Percentiles rank a stretch among this genome's conserved stretches.
These are phyloP conservation scores for Calephelis virginiensis DNA, from an alignment of 1,140 invertebrate species.

Conservation along the genomic window DNA sequence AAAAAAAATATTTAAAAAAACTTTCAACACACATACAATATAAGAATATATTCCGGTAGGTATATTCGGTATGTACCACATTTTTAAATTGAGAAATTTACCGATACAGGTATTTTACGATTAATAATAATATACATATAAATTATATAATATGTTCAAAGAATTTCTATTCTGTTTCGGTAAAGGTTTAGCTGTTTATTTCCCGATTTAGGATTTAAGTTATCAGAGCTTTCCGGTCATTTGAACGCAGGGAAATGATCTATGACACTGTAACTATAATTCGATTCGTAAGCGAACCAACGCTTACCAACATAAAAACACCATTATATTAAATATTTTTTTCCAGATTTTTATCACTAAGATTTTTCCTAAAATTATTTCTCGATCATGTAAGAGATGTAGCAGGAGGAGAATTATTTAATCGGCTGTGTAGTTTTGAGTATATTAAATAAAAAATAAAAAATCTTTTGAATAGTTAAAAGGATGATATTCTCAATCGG, in stretches of 20 bases:
- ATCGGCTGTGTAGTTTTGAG: too few relatives aligned
- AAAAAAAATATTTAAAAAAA: too few relatives aligned
- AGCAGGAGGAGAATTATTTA: neutral
- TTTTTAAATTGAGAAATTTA: too few relatives aligned
- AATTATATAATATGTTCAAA: neutral
- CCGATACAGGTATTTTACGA: too few relatives aligned
- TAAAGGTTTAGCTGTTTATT: constrained; percentile 17
- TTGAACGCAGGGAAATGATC: constrained; percentile 44
- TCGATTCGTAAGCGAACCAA: too few relatives aligned
- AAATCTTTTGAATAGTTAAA: too few relatives aligned
- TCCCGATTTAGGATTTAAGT: constrained; percentile 45
- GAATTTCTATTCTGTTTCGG: constrained; percentile 10
- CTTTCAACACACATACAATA: too few relatives aligned
- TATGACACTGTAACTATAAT: constrained; percentile 43
- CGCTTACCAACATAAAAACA: constrained; percentile 19
- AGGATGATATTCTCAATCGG: too few relatives aligned
- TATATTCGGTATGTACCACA: too few relatives aligned
- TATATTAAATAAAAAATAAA: too few relatives aligned
- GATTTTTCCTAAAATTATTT: neutral
- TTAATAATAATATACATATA: too few relatives aligned
- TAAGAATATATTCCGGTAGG: too few relatives aligned
- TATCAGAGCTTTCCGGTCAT: constrained; percentile 63
- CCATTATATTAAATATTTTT: neutral
- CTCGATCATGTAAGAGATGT: neutral
- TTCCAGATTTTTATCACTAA: neutral